phyloP scores from a whole-genome alignment of 2,113 vertebrate species.

The Chinchilla lanigera region DNA sequence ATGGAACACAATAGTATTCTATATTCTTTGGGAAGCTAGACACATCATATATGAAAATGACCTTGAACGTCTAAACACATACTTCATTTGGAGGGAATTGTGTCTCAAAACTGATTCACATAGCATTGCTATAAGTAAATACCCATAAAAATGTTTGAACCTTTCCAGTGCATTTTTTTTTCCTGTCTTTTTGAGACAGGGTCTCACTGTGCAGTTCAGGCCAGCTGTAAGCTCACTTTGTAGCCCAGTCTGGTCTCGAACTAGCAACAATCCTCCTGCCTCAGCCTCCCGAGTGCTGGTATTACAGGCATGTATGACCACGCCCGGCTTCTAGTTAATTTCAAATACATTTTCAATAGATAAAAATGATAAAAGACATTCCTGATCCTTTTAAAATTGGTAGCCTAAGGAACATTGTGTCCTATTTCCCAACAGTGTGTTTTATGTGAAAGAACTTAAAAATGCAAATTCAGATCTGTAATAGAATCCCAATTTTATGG shows the following conservation, averaged over 20 bases:
- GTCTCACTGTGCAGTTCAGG: no score
- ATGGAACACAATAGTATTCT: not conserved
- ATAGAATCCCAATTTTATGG: not conserved
- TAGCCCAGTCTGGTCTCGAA: no score
- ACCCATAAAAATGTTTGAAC: not conserved
- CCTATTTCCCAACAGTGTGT: not conserved
- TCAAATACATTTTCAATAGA: not conserved
- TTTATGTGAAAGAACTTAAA: constrained; percentile 1
- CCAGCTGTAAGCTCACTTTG: no score
- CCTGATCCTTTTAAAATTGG: not conserved
- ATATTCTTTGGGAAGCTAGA: not conserved
- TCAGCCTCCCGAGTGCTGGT: no score
- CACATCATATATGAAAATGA: not conserved
- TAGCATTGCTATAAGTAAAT: not conserved
- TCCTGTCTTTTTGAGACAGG: no score
- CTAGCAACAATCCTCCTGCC: no score
- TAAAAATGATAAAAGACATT: not conserved
- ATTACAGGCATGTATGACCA: no score
- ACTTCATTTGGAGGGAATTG: not conserved
- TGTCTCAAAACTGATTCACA: not conserved
- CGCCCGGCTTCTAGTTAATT: no score
- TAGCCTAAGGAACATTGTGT: not conserved
- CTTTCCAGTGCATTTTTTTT: not conserved
- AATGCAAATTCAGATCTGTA: not conserved
- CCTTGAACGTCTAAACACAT: not conserved